These are phyloP conservation scores for Coregonus ussuriensis DNA, from an alignment of 2,797 vertebrate species.

Conservation along the genomic window DNA sequence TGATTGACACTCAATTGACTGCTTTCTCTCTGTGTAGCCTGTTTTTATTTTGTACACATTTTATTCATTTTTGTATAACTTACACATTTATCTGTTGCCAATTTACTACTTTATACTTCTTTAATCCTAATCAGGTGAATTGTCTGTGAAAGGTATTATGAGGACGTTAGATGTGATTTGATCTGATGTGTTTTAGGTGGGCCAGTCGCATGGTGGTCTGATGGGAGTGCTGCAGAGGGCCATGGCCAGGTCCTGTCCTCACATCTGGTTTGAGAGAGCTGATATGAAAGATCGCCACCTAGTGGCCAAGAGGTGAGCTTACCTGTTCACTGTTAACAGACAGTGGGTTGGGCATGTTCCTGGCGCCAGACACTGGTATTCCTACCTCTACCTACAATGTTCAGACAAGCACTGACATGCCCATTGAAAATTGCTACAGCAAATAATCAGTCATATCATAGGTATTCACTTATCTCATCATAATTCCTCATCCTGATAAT, in stretches of 20 bases:
- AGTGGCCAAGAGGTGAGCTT: conserved; percentile 87
- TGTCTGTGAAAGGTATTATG: not conserved
- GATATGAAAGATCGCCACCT: conserved; percentile 96
- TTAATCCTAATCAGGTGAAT: not conserved
- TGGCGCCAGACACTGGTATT: conserved; percentile 17
- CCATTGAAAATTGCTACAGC: conserved; percentile 27
- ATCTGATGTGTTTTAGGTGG: conserved; percentile 77
- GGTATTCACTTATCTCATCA: not conserved
- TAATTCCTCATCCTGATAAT: not conserved
- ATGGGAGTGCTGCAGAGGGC: conserved; percentile 94
- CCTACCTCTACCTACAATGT: not conserved
- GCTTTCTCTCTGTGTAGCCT: too few relatives aligned
- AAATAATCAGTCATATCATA: conserved; percentile 3
- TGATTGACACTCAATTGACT: too few relatives aligned
- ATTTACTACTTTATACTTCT: not conserved
- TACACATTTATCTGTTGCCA: too few relatives aligned
- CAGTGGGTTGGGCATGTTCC: conserved; percentile 29
- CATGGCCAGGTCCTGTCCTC: conserved; percentile 92
- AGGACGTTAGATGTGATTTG: not conserved
- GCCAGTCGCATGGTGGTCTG: conserved; percentile 91
- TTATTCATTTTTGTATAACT: not conserved
- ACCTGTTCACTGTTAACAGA: not conserved
- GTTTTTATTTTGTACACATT: too few relatives aligned
- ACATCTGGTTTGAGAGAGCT: conserved; percentile 96
- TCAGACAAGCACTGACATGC: conserved; percentile 34